These are phyloP conservation scores for Calypte anna DNA, from an alignment of 2,113 vertebrate genomes.

Conservation along the genomic window DNA sequence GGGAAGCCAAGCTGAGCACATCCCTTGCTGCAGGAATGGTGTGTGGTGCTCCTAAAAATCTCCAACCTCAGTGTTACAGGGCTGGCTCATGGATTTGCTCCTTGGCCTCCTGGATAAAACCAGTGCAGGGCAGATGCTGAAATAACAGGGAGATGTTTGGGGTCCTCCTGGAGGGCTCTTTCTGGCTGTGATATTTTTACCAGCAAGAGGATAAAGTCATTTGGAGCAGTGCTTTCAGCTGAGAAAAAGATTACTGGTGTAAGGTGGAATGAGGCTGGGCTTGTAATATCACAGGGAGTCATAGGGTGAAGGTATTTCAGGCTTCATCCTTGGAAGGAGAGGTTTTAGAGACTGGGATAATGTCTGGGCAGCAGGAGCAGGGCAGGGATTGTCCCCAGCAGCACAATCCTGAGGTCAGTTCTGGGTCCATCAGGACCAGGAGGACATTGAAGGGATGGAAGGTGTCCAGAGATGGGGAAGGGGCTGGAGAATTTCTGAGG, in stretches of 20 bases:
- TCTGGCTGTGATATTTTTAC: not conserved
- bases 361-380: too few relatives aligned
- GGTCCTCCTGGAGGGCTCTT: not conserved
- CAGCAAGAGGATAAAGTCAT: not conserved
- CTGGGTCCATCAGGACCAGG: too few relatives aligned
- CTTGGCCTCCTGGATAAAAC: not conserved
- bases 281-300: not conserved
- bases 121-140: not conserved
- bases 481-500: too few relatives aligned
- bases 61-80: accelerated
- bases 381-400: too few relatives aligned
- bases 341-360: not conserved
- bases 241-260: not conserved
- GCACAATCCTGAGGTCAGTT: too few relatives aligned
- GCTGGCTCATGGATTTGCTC: not conserved
- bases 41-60: not conserved
- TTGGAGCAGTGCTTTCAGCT: not conserved
- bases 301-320: not conserved
- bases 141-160: not conserved
- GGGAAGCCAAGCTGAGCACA: not conserved
- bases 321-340: not conserved
- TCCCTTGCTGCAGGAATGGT: not conserved
- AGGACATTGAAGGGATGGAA: too few relatives aligned
- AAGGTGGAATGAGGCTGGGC: not conserved
- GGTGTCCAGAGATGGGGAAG: too few relatives aligned